phyloP scores from a whole-genome alignment of 2,113 vertebrate genomes.

The Oncorhynchus mykiss region DNA sequence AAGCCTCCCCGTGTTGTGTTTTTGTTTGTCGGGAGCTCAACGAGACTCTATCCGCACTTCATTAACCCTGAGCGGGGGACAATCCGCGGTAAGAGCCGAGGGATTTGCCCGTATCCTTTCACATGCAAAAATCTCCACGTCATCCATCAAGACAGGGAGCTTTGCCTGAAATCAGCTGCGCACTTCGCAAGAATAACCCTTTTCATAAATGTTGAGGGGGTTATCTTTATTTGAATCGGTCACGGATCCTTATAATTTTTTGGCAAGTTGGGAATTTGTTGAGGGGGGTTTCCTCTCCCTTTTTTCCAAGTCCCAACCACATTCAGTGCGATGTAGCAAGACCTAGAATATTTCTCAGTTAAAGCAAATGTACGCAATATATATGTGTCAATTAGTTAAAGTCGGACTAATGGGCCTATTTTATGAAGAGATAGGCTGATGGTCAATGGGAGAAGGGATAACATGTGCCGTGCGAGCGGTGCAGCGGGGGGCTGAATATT shows the following conservation, averaged over 20 bases:
- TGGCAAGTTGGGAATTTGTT: slow-evolving; percentile 38
- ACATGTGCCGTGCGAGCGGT: slow-evolving; percentile 73
- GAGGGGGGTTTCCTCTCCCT: slow-evolving; percentile 4
- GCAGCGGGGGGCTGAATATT: slow-evolving; percentile 62
- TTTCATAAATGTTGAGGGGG: slow-evolving; percentile 44
- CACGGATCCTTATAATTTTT: slow-evolving; percentile 66
- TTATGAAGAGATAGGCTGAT: slow-evolving; percentile 36
- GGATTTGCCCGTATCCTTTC: slow-evolving; percentile 90
- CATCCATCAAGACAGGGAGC: slow-evolving; percentile 69
- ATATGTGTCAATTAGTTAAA: slow-evolving; percentile 54
- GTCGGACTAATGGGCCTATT: slow-evolving; percentile 42
- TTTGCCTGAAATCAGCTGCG: slow-evolving; percentile 79
- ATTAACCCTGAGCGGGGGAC: slow-evolving; percentile 95
- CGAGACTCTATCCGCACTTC: slow-evolving; percentile 96
- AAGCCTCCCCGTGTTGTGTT: slow-evolving; percentile 88
- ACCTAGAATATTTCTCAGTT: neutral
- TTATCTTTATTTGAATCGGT: slow-evolving; percentile 69
- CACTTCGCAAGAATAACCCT: slow-evolving; percentile 80
- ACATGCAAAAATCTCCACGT: slow-evolving; percentile 85
- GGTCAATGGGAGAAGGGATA: slow-evolving; percentile 47
- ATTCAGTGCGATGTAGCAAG: neutral
- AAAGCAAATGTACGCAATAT: slow-evolving; percentile 62
- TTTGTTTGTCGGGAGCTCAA: slow-evolving; percentile 88
- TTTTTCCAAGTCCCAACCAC: slow-evolving; percentile 20
- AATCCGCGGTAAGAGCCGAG: slow-evolving; percentile 76